Conservation (phyloP, 2,888 invertebrate genomes). For the Rugalucina vietnamica region DNA sequence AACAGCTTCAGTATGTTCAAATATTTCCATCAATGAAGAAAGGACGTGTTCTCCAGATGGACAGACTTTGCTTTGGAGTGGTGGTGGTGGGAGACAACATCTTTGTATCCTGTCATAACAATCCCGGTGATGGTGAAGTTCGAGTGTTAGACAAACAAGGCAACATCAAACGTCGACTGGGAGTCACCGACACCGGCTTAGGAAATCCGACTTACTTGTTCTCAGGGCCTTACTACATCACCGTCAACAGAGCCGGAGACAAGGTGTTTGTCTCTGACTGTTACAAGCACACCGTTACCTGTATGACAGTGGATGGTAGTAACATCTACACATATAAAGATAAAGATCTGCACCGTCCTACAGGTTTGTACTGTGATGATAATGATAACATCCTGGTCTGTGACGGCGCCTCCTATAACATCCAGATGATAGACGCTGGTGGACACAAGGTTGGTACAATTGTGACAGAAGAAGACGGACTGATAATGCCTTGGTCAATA, state of each 20-base stretch:
- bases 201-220: not conserved
- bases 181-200: not conserved
- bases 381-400: not conserved
- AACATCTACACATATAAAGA: not conserved
- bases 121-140: not conserved
- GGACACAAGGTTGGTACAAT: too few species aligned
- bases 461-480: not conserved
- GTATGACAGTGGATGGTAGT: not conserved
- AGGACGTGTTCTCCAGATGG: not conserved
- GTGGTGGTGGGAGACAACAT: not conserved
- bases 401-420: too few species aligned
- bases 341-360: not conserved
- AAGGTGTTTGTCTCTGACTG: not conserved
- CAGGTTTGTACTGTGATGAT: not conserved
- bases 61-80: not conserved
- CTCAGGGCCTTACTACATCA: not conserved
- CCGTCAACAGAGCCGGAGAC: not conserved
- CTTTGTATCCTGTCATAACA: not conserved
- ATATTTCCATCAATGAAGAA: too few species aligned
- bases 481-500: not conserved
- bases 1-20: too few species aligned
- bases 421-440: too few species aligned
- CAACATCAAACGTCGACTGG: not conserved
- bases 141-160: not conserved
- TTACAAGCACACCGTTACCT: not conserved